Percentiles rank a stretch among this genome's conserved stretches.
These are phyloP conservation scores for Cliona cf. orientalis DNA, from an alignment of 37 sponge, comb jelly and placozoan species.

Conservation along the genomic window DNA sequence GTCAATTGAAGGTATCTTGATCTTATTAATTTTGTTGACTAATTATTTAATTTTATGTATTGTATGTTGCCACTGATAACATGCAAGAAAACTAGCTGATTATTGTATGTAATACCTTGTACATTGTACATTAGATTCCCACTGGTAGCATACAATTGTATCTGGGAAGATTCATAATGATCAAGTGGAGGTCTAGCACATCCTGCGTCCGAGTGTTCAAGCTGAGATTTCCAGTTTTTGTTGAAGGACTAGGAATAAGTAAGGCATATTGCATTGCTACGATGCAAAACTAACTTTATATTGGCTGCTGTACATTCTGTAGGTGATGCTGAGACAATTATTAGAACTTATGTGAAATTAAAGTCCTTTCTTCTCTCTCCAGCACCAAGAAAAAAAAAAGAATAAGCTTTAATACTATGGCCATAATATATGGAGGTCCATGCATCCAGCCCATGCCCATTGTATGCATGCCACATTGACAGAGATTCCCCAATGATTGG, in stretches of 20 bases:
- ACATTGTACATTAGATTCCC: conserved; percentile 17
- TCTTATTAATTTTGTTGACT: too few species aligned
- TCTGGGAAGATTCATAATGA: conserved; percentile 27
- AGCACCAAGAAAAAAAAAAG: background rate
- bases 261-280: too few species aligned
- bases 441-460: too few species aligned
- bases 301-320: background rate
- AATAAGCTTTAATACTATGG: background rate
- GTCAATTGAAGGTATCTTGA: too few species aligned
- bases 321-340: conserved; percentile 35
- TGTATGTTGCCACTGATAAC: background rate
- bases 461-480: too few species aligned
- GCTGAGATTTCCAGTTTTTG: conserved; percentile 27
- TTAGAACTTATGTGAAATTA: conserved; percentile 1
- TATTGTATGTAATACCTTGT: too few species aligned
- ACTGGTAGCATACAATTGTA: conserved; percentile 46
- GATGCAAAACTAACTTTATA: too few species aligned
- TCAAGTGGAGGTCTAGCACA: conserved; percentile 46
- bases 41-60: background rate
- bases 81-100: too few species aligned
- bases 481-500: too few species aligned
- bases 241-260: conserved; percentile 14
- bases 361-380: conserved; percentile 6
- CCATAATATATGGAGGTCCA: too few species aligned
- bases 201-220: conserved; percentile 32